phyloP scores from a whole-genome alignment of 1,140 invertebrate species.

The Formica exsecta region DNA sequence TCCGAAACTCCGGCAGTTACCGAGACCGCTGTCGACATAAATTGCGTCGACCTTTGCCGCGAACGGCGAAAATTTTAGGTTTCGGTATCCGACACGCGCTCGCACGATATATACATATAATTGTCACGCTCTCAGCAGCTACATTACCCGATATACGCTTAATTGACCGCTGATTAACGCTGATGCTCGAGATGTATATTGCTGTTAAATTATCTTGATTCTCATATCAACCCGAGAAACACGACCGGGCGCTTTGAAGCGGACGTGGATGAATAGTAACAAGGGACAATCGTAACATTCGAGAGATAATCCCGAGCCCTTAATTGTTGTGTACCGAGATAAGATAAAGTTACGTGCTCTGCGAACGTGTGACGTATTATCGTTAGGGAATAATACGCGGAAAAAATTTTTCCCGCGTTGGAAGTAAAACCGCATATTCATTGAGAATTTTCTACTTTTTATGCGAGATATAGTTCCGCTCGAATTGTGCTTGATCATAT shows the following conservation, averaged over 20 bases:
- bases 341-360: conserved; percentile 11
- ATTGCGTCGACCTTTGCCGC: conserved; percentile 59
- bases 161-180: conserved; percentile 47
- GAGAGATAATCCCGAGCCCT: conserved; percentile 20
- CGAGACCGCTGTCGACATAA: conserved; percentile 67
- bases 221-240: conserved; percentile 25
- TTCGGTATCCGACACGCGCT: conserved; percentile 52
- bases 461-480: not conserved
- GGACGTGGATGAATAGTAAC: conserved; percentile 12
- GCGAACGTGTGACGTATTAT: not conserved
- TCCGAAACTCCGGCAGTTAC: conserved; percentile 68
- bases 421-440: not conserved
- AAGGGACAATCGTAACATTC: conserved; percentile 20
- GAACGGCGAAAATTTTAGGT: conserved; percentile 57
- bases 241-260: not conserved
- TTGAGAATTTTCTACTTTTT: conserved; percentile 4
- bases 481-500: not conserved
- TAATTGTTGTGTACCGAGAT: not conserved
- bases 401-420: not conserved
- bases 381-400: not conserved
- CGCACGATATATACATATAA: conserved; percentile 60
- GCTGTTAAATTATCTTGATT: conserved; percentile 35
- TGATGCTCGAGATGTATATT: not conserved
- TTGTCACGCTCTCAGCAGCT: conserved; percentile 45
- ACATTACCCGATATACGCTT: conserved; percentile 47